Conservation (phyloP, 1,140 invertebrate species). For the Cyphomyrmex costatus region DNA sequence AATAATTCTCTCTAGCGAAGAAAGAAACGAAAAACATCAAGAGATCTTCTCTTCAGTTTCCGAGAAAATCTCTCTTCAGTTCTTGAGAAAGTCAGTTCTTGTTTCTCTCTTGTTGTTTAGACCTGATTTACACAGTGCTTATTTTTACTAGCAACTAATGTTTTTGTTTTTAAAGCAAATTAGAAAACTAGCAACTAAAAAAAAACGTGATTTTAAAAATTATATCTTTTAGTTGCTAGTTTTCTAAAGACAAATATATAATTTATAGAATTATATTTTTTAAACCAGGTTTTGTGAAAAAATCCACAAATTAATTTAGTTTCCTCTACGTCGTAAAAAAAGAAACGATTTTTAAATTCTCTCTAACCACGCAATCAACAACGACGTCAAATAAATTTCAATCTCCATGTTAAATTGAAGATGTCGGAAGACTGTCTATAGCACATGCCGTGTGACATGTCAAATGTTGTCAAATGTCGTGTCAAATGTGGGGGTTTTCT, state of each 20-base stretch:
- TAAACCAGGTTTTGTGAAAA: background rate
- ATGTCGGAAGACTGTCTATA: background rate
- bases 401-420: background rate
- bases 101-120: too few relatives aligned
- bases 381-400: conserved; percentile 5
- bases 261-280: too few relatives aligned
- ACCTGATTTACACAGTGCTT: too few relatives aligned
- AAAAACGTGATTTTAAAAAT: too few relatives aligned
- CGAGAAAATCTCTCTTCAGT: background rate
- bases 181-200: too few relatives aligned
- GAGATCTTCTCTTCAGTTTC: background rate
- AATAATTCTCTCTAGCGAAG: conserved; percentile 10
- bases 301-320: background rate
- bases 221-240: too few relatives aligned
- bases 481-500: background rate
- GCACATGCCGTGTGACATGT: background rate
- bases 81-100: too few relatives aligned
- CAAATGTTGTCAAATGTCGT: background rate
- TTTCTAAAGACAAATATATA: too few relatives aligned
- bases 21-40: background rate
- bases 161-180: too few relatives aligned
- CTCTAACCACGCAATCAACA: background rate
- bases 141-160: too few relatives aligned
- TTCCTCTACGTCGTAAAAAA: background rate
- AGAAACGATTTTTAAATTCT: background rate